phyloP scores from a whole-genome alignment of 92 coral and sea anemone genomes.

The Epizoanthus ramosus region DNA sequence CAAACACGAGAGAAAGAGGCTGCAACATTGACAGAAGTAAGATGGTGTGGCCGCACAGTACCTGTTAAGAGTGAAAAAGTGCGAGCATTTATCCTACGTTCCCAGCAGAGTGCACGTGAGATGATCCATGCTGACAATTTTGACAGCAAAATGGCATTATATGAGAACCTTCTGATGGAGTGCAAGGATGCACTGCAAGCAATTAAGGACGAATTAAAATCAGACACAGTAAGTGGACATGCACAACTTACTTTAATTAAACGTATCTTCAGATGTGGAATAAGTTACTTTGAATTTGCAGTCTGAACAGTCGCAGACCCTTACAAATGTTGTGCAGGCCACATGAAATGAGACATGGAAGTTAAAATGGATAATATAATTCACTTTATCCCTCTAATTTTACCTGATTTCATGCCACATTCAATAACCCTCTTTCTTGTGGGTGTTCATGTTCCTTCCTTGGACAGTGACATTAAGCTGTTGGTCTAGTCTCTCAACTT shows the following conservation, averaged over 20 bases:
- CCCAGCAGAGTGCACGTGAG: conserved; percentile 88
- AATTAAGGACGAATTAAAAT: conserved; percentile 90
- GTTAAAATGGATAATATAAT: too few species aligned
- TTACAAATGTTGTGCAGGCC: too few species aligned
- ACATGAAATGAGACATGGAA: too few species aligned
- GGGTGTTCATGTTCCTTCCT: too few species aligned
- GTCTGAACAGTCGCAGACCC: too few species aligned
- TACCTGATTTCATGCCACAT: too few species aligned
- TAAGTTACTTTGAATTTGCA: too few species aligned
- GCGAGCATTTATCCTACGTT: conserved; percentile 90
- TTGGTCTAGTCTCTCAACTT: too few species aligned
- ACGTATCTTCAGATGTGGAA: neutral
- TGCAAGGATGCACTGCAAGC: conserved; percentile 98
- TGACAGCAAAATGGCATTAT: conserved; percentile 90
- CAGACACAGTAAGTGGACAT: conserved; percentile 76
- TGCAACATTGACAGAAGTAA: conserved; percentile 90
- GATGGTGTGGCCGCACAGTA: conserved; percentile 85
- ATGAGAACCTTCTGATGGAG: conserved; percentile 94
- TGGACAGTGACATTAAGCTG: too few species aligned
- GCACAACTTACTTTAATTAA: neutral
- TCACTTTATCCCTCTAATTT: too few species aligned
- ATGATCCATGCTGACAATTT: conserved; percentile 83
- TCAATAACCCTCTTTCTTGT: too few species aligned
- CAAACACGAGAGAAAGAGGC: conserved; percentile 99
- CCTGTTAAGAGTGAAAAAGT: conserved; percentile 97